Evolutionary conservation across 2,888 invertebrate genomes (phyloP).

Genomic region (Apamea sordens): DNA sequence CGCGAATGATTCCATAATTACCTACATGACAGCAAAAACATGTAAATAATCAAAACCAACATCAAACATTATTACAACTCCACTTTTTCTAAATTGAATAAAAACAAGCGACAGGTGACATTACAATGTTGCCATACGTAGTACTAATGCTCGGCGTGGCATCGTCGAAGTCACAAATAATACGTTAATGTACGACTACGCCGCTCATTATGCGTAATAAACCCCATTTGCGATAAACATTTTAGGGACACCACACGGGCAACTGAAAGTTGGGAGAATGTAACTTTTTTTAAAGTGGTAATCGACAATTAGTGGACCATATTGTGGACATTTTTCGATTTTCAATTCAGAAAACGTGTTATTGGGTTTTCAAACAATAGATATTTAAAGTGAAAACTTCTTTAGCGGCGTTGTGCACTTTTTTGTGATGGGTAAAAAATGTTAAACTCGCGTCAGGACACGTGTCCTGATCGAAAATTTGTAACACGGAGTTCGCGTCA

Average conservation of each 20-base stretch:
- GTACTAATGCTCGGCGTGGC: conserved; percentile 55
- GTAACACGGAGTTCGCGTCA: no score
- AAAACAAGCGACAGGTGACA: conserved; percentile 53
- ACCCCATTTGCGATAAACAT: conserved; percentile 71
- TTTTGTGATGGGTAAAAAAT: no score
- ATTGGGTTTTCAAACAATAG: no score
- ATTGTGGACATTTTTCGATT: not conserved
- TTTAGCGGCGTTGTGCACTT: no score
- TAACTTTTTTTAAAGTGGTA: not conserved
- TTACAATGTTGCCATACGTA: conserved; percentile 51
- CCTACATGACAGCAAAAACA: conserved; percentile 17
- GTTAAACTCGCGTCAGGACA: no score
- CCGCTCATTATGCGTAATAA: conserved; percentile 73
- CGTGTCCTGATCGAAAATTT: no score
- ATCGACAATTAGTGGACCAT: no score
- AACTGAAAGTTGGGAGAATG: conserved; percentile 40
- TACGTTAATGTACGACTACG: conserved; percentile 71
- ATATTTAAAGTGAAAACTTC: no score
- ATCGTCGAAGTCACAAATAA: conserved; percentile 69
- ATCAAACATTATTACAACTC: conserved; percentile 19
- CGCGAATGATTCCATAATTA: not conserved
- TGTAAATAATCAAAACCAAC: conserved; percentile 32
- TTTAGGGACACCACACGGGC: conserved; percentile 61
- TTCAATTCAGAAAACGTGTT: not conserved
- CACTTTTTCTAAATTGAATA: conserved; percentile 56